These are phyloP conservation scores for Oscheius myriophilus DNA, from an alignment of 2,888 invertebrate species.

Conservation along the genomic window DNA sequence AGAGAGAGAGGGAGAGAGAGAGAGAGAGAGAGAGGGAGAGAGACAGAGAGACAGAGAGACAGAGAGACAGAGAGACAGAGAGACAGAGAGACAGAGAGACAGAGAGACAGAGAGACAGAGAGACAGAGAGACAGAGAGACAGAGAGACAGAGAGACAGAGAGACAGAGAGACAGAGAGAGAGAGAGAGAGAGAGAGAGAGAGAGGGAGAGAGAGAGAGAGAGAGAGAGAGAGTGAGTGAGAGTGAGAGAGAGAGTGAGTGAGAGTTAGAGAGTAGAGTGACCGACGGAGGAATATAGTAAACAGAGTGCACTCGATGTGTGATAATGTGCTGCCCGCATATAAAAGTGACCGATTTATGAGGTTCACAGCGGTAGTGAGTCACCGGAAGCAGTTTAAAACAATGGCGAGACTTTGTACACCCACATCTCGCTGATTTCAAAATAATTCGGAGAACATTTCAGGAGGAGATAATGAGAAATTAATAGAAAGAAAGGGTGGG, in stretches of 20 bases:
- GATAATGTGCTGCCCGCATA: too few relatives aligned
- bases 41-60: background rate
- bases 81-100: background rate
- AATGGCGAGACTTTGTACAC: too few relatives aligned
- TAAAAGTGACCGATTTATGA: too few relatives aligned
- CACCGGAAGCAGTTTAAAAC: too few relatives aligned
- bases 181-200: background rate
- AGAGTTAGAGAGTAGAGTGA: background rate
- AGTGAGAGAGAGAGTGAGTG: background rate
- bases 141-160: background rate
- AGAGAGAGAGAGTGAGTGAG: background rate
- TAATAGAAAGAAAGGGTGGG: background rate
- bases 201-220: background rate
- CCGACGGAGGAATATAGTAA: background rate
- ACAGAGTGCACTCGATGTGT: too few relatives aligned
- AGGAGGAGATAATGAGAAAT: background rate
- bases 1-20: conserved; percentile 7
- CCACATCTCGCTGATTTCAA: too few relatives aligned
- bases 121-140: background rate
- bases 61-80: background rate
- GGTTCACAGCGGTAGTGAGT: too few relatives aligned
- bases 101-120: background rate
- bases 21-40: background rate
- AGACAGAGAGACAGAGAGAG: conserved; percentile 1
- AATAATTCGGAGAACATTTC: too few relatives aligned